phyloP scores from a whole-genome alignment of 2,113 vertebrate genomes.

The Oxyruncus cristatus region DNA sequence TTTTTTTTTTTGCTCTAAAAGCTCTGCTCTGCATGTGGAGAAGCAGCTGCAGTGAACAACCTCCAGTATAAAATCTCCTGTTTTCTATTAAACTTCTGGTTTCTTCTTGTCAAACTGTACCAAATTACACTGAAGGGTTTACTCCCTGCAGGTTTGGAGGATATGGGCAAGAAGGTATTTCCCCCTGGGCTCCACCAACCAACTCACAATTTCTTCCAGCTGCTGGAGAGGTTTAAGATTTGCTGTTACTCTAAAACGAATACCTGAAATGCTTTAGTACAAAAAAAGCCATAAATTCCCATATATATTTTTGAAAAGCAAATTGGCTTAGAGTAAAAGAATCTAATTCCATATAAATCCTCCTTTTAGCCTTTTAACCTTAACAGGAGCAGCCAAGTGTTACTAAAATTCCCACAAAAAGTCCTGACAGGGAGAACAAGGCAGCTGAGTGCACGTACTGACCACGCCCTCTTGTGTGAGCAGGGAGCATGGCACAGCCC shows the following conservation, averaged over 20 bases:
- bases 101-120: not conserved
- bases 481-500: not conserved
- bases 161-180: not conserved
- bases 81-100: not conserved
- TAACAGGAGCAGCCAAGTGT: too few species aligned
- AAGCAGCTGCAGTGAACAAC: not conserved
- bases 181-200: not conserved
- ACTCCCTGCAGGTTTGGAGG: not conserved
- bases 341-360: not conserved
- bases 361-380: not conserved
- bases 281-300: not conserved
- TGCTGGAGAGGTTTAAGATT: not conserved
- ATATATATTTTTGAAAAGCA: not conserved
- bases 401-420: not conserved
- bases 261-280: not conserved
- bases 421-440: not conserved
- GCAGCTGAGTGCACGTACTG: not conserved
- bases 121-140: not conserved
- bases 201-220: not conserved
- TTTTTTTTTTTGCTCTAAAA: not conserved
- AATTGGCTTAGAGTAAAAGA: not conserved
- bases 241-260: not conserved
- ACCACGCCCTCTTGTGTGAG: constrained; percentile 36
- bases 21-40: not conserved
- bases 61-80: not conserved